A percentile compares a stretch with the other conserved stretches of the same genome.
These are phyloP conservation scores for Lepidocyrtoides sp. DNA, from an alignment of 2,888 invertebrate species.

Conservation along the genomic window DNA sequence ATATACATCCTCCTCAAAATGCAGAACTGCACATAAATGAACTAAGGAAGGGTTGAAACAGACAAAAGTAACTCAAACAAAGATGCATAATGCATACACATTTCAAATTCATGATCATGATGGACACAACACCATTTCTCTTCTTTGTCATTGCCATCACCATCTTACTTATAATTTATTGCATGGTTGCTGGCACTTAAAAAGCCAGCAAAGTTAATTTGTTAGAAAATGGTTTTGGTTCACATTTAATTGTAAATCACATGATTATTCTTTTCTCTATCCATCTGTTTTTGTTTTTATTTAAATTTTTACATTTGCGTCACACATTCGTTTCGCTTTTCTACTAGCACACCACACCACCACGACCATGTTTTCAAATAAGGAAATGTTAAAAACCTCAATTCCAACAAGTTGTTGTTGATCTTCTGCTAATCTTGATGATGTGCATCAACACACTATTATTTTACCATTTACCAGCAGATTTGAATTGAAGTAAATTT, in stretches of 20 bases:
- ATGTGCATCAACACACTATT: background rate
- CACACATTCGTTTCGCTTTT: slow-evolving; percentile 26
- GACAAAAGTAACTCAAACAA: background rate
- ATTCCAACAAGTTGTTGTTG: background rate
- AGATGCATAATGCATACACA: background rate
- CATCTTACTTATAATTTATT: background rate
- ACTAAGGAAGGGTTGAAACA: slow-evolving; percentile 4
- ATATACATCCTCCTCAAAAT: background rate
- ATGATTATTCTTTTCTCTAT: background rate
- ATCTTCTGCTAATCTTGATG: background rate
- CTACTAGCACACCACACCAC: background rate
- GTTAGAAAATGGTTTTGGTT: background rate
- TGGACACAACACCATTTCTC: background rate
- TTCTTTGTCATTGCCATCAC: background rate
- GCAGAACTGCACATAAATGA: background rate
- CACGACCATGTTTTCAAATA: slow-evolving; percentile 28
- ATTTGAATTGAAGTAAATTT: background rate
- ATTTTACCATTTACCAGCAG: background rate
- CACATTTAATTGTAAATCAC: background rate
- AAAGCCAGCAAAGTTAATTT: slow-evolving; percentile 12
- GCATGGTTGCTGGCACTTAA: background rate
- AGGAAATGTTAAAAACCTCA: slow-evolving; percentile 45
- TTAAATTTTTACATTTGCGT: background rate
- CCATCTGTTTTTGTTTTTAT: slow-evolving; percentile 45
- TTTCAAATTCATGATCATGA: slow-evolving; percentile 18